phyloP scores from a whole-genome alignment of 1,140 invertebrate genomes.

The Trypoxylus dichotomus region DNA sequence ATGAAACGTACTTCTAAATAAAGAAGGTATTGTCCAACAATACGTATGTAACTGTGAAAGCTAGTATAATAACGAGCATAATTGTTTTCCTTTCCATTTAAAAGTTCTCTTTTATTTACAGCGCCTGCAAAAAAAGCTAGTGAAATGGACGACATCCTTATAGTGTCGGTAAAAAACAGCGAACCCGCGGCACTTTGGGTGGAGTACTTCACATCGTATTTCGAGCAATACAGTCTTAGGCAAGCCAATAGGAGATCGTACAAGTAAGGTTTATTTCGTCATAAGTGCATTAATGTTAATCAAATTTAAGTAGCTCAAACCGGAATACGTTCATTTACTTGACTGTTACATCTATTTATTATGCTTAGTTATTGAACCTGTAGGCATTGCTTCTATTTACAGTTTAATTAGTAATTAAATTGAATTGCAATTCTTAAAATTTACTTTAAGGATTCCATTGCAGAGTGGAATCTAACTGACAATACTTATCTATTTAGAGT shows the following conservation, averaged over 20 bases:
- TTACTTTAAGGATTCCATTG: too few species aligned
- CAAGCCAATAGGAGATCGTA: constrained; percentile 56
- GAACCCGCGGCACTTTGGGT: constrained; percentile 75
- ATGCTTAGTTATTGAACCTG: not conserved
- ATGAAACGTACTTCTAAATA: too few species aligned
- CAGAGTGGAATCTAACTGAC: too few species aligned
- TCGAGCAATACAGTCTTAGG: constrained; percentile 74
- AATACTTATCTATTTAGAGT: too few species aligned
- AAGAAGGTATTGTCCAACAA: too few species aligned
- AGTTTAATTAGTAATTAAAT: too few species aligned
- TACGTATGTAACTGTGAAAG: too few species aligned
- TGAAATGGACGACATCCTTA: constrained; percentile 78
- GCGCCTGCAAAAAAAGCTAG: constrained; percentile 42
- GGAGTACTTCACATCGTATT: constrained; percentile 77
- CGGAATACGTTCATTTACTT: constrained; percentile 21
- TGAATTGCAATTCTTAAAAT: too few species aligned
- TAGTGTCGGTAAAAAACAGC: constrained; percentile 74
- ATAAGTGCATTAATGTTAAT: constrained; percentile 28
- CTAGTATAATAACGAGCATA: too few species aligned
- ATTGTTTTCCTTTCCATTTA: not conserved
- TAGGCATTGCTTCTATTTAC: not conserved
- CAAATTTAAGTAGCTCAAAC: constrained; percentile 26
- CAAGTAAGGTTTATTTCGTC: constrained; percentile 44
- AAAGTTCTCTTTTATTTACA: constrained; percentile 34
- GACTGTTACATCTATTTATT: not conserved